A percentile compares a stretch with the other conserved stretches of the same genome.
phyloP scores from a whole-genome alignment of 1,140 invertebrate species.

The Pseudomyrmex dendroicus region DNA sequence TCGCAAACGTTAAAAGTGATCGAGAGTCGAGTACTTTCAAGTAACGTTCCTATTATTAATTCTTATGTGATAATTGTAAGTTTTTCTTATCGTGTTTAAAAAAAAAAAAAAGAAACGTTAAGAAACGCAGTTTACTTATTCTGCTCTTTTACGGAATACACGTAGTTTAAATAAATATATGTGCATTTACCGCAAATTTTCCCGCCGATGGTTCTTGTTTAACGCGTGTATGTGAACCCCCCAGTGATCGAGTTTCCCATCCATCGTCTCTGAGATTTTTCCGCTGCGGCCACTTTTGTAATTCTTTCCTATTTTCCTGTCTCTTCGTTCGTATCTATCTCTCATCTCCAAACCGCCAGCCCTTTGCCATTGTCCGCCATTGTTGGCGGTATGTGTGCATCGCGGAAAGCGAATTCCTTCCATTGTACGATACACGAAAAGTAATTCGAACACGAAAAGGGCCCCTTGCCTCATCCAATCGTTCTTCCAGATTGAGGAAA shows the following conservation, averaged over 20 bases:
- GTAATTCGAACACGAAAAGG: slow-evolving; percentile 70
- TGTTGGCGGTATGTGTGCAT: slow-evolving; percentile 61
- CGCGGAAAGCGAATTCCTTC: slow-evolving; percentile 68
- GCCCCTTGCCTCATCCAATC: slow-evolving; percentile 52
- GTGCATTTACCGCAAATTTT: background rate
- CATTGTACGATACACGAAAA: slow-evolving; percentile 66
- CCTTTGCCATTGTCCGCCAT: slow-evolving; percentile 68
- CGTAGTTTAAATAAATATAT: background rate
- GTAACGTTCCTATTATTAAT: too few relatives aligned
- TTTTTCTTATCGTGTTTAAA: background rate
- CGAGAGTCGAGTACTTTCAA: background rate
- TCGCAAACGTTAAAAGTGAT: slow-evolving; percentile 14
- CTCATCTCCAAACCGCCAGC: slow-evolving; percentile 48
- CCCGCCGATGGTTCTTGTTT: slow-evolving; percentile 22
- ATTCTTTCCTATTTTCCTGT: slow-evolving; percentile 69
- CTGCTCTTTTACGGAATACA: background rate
- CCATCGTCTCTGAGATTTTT: slow-evolving; percentile 62
- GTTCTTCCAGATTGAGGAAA: slow-evolving; percentile 64
- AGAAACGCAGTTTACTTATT: background rate
- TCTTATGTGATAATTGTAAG: too few relatives aligned
- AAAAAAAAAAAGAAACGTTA: background rate
- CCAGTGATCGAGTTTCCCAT: slow-evolving; percentile 35
- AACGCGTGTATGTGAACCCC: background rate
- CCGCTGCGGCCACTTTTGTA: slow-evolving; percentile 63
- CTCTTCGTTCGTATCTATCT: slow-evolving; percentile 61